Evolutionary conservation across 2,888 invertebrate species (phyloP).

Genomic region (Sepiola atlantica): DNA sequence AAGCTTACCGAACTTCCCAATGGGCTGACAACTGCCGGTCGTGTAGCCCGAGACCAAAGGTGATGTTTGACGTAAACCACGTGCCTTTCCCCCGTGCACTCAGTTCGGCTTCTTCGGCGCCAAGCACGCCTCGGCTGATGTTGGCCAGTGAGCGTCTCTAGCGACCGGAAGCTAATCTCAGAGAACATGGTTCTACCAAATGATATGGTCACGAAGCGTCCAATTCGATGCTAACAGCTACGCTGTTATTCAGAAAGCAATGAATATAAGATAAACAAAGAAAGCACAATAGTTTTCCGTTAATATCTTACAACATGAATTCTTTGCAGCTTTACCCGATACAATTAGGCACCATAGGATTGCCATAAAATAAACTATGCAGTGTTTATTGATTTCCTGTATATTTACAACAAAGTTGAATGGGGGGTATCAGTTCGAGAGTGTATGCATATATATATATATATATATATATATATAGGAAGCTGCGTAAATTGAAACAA

Average conservation of each 20-base stretch:
- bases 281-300: neutral
- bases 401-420: neutral
- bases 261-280: neutral
- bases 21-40: neutral
- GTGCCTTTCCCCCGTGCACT: neutral
- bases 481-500: neutral
- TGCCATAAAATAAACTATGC: neutral
- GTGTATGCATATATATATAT: too few species aligned
- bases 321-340: neutral
- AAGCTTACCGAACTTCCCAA: neutral
- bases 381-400: neutral
- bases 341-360: conserved; percentile 10
- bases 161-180: conserved; percentile 32
- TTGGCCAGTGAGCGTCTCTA: conserved; percentile 16
- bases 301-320: neutral
- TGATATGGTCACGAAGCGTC: conserved; percentile 9
- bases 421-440: too few species aligned
- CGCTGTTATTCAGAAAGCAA: neutral
- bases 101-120: neutral
- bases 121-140: conserved; percentile 20
- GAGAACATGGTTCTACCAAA: neutral
- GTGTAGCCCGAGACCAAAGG: neutral
- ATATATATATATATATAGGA: neutral
- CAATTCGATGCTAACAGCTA: neutral
- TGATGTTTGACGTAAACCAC: neutral